A percentile compares a stretch with the other conserved stretches of the same genome.
These are phyloP conservation scores for Rhinopithecus roxellana DNA, from an alignment of 2,113 vertebrate genomes.

Conservation along the genomic window DNA sequence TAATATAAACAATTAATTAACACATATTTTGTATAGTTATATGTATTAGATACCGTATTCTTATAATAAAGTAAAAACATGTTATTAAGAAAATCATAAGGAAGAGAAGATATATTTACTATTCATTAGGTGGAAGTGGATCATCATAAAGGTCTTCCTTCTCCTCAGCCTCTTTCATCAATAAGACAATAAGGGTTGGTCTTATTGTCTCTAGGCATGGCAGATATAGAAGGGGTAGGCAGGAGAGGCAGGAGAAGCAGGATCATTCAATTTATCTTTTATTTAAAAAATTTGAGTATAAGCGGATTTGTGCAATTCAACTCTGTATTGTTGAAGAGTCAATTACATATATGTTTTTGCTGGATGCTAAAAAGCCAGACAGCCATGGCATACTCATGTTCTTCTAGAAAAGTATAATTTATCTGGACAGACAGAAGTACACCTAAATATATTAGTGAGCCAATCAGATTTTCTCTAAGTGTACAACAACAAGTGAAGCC, in stretches of 20 bases:
- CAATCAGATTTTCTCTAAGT: background rate
- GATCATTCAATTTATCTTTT: background rate
- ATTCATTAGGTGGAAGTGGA: background rate
- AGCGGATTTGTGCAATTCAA: background rate
- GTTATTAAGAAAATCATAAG: background rate
- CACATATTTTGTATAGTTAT: background rate
- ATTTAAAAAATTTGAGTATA: background rate
- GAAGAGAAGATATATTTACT: background rate
- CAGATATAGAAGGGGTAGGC: background rate
- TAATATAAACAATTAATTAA: background rate
- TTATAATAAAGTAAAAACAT: background rate
- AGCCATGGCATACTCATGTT: background rate
- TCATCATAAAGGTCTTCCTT: background rate
- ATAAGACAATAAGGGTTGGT: background rate
- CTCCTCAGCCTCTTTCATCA: background rate
- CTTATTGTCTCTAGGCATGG: background rate
- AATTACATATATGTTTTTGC: background rate
- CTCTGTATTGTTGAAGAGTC: background rate
- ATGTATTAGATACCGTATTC: background rate
- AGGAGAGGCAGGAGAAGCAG: background rate
- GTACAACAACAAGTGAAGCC: background rate
- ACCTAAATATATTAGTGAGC: background rate
- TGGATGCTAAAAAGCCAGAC: background rate
- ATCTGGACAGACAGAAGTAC: background rate
- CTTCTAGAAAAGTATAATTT: background rate